A percentile compares a stretch with the other conserved stretches of the same genome.
Evolutionary conservation across 2,888 invertebrate genomes (phyloP).

Genomic region (Cerastis rubricosa): DNA sequence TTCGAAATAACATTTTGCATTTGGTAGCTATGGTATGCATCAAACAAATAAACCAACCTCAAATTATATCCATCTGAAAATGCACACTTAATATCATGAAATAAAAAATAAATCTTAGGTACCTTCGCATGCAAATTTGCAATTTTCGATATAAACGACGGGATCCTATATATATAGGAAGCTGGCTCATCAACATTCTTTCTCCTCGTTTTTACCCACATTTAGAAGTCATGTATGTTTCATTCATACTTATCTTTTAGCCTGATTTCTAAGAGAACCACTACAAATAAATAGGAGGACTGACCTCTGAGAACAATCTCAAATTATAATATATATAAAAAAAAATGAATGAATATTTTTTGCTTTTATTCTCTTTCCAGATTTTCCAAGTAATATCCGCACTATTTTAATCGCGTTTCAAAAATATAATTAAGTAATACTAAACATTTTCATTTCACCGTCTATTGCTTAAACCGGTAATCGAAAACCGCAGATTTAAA

Average conservation of each 20-base stretch:
- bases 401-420: neutral
- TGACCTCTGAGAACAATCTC: too few species aligned
- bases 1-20: neutral
- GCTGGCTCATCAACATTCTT: neutral
- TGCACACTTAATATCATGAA: neutral
- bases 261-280: too few species aligned
- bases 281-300: too few species aligned
- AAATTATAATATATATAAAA: too few species aligned
- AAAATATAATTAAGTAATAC: too few species aligned
- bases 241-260: too few species aligned
- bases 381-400: neutral
- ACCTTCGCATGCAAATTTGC: neutral
- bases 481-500: conserved; percentile 6
- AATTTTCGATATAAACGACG: neutral
- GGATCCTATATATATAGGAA: neutral
- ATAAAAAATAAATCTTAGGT: neutral
- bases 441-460: neutral
- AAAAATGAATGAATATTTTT: too few species aligned
- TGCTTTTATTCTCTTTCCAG: neutral
- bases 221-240: too few species aligned
- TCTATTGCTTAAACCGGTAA: neutral
- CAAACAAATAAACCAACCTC: neutral
- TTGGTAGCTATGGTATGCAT: neutral
- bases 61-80: neutral
- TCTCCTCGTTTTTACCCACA: neutral